phyloP scores from a whole-genome alignment of 2,888 invertebrate genomes.

The Nezara viridula region DNA sequence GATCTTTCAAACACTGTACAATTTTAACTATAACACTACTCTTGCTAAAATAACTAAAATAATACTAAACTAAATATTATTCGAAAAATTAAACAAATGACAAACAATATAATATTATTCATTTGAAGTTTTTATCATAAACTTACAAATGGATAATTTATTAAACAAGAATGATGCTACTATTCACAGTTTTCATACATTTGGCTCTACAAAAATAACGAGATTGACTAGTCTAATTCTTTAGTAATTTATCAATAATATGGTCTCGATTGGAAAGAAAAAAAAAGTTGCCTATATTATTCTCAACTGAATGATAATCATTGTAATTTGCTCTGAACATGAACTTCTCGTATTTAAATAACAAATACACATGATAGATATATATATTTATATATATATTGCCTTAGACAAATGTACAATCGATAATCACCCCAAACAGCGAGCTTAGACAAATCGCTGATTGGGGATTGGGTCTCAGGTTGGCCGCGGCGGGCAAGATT shows the following conservation, averaged over 20 bases:
- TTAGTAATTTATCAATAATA: slow-evolving; percentile 40
- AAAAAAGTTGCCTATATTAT: slow-evolving; percentile 1
- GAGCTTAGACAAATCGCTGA: slow-evolving; percentile 57
- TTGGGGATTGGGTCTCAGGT: slow-evolving; percentile 60
- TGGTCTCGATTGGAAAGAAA: slow-evolving; percentile 6
- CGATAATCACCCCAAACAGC: slow-evolving; percentile 54
- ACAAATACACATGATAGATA: slow-evolving; percentile 41
- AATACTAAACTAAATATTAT: slow-evolving; percentile 14
- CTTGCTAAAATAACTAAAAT: slow-evolving; percentile 36
- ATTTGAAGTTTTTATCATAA: slow-evolving; percentile 39
- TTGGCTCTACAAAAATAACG: slow-evolving; percentile 26
- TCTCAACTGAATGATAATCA: slow-evolving; percentile 22
- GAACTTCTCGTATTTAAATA: slow-evolving; percentile 44
- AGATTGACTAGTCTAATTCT: slow-evolving; percentile 43
- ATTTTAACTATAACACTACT: slow-evolving; percentile 3
- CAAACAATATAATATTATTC: neutral
- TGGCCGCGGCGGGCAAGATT: slow-evolving; percentile 68
- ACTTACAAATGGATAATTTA: slow-evolving; percentile 38
- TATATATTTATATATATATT: no score
- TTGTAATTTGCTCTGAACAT: slow-evolving; percentile 41
- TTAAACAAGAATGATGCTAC: neutral
- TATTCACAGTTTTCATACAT: slow-evolving; percentile 24
- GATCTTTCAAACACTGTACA: slow-evolving; percentile 49
- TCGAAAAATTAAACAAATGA: neutral
- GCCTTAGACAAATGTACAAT: slow-evolving; percentile 39